Base-by-base conservation (phyloP, 2,888 invertebrate species). In the Molorchus minor region DNA sequence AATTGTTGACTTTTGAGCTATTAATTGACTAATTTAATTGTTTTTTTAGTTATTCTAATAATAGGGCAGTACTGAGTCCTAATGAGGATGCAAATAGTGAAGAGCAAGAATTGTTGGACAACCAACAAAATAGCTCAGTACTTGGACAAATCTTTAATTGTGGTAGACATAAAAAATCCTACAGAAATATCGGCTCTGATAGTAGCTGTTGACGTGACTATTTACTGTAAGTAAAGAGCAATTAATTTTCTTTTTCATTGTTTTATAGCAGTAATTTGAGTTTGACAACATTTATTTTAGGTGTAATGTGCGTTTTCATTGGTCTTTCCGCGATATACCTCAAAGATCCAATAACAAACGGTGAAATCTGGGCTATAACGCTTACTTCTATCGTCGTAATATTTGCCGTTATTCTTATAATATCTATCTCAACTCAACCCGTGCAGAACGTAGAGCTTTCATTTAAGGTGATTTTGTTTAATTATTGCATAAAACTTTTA, bases 371-470 rank as follows among this genome's bases (percentile, higher is more conserved):
- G 73, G 71, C 82, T 0, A 63, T 76, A 45, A 57, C 62, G 15
- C 13, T 72, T 13, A 69, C 71, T 3, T 66, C 73, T 12, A 43
- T 71, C 20, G 49, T 67, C 12, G 69, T 68, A 12, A 84, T 12
- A 16, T 41, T 74, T 21, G 67, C 73, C 3, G 62, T 70, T 13
- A 55, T 80, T 35, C 82, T 86, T 2, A 77, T 89, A 3, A 76
- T 80, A 52, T 81, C 83, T 1, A 83, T 90, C 33, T 82, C 84
- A 0, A 75, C 84, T 0, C 90, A 90, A 69, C 90, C 90, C 0
- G 84, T 84, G 3, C 87, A 88, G 0, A 83, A 84, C 33, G 84
- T 83, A 74, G 84, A 85, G 64, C 79, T 89, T 1, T 84, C 86
- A 0, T 90, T 90, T 75, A 87, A 86, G 62, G 71, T 71, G 65